Conservation (phyloP, 2,113 vertebrate genomes). For the Psephotus haematonotus region DNA sequence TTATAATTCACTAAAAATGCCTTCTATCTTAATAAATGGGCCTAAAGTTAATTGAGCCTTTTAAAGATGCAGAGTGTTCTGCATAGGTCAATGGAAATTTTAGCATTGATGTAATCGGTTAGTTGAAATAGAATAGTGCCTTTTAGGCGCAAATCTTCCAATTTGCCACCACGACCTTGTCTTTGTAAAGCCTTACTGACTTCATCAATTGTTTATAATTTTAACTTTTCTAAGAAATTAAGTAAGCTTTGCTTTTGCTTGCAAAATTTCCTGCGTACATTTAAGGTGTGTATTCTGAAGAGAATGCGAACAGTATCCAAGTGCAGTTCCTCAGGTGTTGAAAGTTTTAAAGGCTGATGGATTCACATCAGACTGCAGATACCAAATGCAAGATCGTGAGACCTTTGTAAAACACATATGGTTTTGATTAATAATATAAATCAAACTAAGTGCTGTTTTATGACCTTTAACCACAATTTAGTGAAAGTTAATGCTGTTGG, state of each 20-base stretch:
- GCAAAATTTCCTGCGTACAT: background rate
- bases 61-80: slow-evolving; percentile 2
- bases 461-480: slow-evolving; percentile 39
- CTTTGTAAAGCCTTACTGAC: background rate
- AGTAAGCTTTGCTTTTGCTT: background rate
- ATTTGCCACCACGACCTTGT: background rate
- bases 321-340: background rate
- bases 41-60: slow-evolving; percentile 16
- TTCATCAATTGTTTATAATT: background rate
- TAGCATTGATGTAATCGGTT: background rate
- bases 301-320: background rate
- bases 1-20: slow-evolving; percentile 26
- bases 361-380: background rate
- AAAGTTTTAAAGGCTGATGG: background rate
- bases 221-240: background rate
- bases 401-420: slow-evolving; percentile 41
- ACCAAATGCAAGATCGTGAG: slow-evolving; percentile 12
- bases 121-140: background rate
- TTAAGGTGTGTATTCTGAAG: background rate
- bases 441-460: slow-evolving; percentile 63
- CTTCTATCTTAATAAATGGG: slow-evolving; percentile 31
- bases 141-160: background rate
- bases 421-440: slow-evolving; percentile 62
- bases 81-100: background rate
- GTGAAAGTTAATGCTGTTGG: slow-evolving; percentile 34